Conservation (phyloP, 2,113 vertebrate genomes). For the Pelvicachromis taeniatus region DNA sequence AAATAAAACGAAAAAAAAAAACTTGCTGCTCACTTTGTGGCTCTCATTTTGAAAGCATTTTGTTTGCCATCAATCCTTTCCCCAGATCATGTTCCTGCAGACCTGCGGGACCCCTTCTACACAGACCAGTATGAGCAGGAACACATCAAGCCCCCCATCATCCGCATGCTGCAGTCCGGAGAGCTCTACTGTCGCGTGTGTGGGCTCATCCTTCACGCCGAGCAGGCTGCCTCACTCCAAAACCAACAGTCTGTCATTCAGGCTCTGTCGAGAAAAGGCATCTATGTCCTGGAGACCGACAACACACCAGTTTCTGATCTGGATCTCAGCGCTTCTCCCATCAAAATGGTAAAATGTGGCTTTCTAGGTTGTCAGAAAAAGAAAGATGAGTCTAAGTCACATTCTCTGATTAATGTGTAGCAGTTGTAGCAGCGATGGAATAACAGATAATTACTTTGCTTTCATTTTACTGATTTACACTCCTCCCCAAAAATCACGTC, state of each 20-base stretch:
- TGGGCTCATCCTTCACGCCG: conserved; percentile 85
- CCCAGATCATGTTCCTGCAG: conserved; percentile 87
- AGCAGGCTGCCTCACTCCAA: conserved; percentile 81
- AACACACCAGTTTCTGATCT: conserved; percentile 81
- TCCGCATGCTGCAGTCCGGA: conserved; percentile 84
- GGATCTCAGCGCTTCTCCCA: conserved; percentile 82
- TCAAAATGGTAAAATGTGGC: conserved; percentile 85
- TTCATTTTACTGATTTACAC: neutral
- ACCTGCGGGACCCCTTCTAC: conserved; percentile 92
- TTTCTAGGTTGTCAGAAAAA: neutral
- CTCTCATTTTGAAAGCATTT: neutral
- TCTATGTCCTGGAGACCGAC: conserved; percentile 90
- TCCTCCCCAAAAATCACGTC: neutral
- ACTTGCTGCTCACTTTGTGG: neutral
- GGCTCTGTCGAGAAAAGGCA: conserved; percentile 85
- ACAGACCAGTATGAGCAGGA: conserved; percentile 95
- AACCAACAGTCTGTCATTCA: conserved; percentile 90
- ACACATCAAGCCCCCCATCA: conserved; percentile 90
- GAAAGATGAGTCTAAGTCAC: too few relatives aligned
- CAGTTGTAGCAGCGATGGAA: neutral
- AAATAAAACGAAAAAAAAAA: neutral
- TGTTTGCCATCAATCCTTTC: neutral
- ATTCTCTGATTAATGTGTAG: neutral
- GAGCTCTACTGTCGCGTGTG: conserved; percentile 92
- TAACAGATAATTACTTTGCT: neutral